Evolutionary conservation across 1,140 invertebrate genomes (phyloP).

Genomic region (Battus philenor): DNA sequence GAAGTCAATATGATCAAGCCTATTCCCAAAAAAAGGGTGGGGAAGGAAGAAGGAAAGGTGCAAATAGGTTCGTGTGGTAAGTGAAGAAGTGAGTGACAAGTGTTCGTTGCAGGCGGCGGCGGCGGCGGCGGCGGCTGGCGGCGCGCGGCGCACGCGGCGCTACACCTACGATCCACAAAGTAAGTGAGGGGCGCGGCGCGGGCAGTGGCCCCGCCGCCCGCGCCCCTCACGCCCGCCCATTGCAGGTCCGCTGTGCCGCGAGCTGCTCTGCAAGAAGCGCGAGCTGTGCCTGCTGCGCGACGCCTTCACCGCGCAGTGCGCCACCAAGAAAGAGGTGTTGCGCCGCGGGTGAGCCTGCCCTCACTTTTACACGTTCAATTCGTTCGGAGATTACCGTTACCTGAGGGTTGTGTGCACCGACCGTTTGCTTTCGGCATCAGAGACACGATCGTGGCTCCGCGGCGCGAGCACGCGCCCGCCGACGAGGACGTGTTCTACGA

Average conservation of each 20-base stretch:
- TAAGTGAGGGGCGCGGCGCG: too few species aligned
- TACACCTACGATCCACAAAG: slow-evolving; percentile 59
- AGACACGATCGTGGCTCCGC: slow-evolving; percentile 36
- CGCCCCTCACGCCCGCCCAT: slow-evolving; percentile 6
- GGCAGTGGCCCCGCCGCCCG: too few species aligned
- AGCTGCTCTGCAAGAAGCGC: slow-evolving; percentile 91
- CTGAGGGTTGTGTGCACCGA: too few species aligned
- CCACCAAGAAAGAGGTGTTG: slow-evolving; percentile 89
- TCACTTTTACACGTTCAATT: neutral
- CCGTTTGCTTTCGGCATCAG: too few species aligned
- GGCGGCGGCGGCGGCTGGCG: slow-evolving; percentile 22
- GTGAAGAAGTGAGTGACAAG: too few species aligned
- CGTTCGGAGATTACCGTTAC: too few species aligned
- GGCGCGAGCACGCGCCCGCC: slow-evolving; percentile 23
- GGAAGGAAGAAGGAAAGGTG: too few species aligned
- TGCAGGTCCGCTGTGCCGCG: slow-evolving; percentile 89
- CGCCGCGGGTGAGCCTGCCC: slow-evolving; percentile 83
- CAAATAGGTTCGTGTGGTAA: too few species aligned
- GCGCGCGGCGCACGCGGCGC: slow-evolving; percentile 36
- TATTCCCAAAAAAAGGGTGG: too few species aligned
- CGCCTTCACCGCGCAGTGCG: slow-evolving; percentile 90
- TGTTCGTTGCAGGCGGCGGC: slow-evolving; percentile 44
- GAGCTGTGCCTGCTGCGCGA: slow-evolving; percentile 91
- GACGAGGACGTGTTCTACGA: slow-evolving; percentile 66
- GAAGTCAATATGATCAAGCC: too few species aligned